Conservation (phyloP, 1,140 invertebrate genomes). For the Aricia agestis region DNA sequence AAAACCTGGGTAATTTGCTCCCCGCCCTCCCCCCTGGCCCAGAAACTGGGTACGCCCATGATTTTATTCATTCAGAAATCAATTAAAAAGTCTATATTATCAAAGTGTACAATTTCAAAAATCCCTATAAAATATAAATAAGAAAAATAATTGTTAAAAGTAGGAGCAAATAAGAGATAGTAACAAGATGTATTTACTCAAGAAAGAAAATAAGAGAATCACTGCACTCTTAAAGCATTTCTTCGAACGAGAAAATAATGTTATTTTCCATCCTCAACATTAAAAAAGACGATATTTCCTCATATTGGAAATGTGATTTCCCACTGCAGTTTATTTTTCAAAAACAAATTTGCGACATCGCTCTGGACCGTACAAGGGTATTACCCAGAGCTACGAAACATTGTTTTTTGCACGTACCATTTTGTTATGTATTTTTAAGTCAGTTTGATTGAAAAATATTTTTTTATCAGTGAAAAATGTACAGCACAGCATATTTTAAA, state of each 20-base stretch:
- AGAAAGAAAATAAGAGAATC: background rate
- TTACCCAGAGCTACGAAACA: background rate
- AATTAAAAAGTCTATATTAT: no score
- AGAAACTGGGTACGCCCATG: no score
- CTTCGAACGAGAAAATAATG: background rate
- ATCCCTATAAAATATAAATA: no score
- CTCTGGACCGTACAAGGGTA: background rate
- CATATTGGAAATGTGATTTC: conserved; percentile 53
- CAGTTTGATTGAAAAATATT: no score
- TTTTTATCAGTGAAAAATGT: no score
- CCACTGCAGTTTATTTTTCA: conserved; percentile 33
- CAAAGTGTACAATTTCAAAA: no score
- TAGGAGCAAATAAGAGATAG: no score
- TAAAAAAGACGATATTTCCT: conserved; percentile 33
- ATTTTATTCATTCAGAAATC: no score
- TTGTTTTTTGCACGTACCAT: no score
- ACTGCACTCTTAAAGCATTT: background rate
- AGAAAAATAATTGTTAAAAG: background rate
- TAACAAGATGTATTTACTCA: background rate
- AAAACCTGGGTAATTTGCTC: no score
- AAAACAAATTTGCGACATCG: conserved; percentile 33
- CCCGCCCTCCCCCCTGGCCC: no score
- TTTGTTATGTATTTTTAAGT: background rate
- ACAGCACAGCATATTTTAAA: no score
- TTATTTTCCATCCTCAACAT: background rate